Conservation (phyloP, 2,888 invertebrate genomes). For the Eremobia ochroleuca region DNA sequence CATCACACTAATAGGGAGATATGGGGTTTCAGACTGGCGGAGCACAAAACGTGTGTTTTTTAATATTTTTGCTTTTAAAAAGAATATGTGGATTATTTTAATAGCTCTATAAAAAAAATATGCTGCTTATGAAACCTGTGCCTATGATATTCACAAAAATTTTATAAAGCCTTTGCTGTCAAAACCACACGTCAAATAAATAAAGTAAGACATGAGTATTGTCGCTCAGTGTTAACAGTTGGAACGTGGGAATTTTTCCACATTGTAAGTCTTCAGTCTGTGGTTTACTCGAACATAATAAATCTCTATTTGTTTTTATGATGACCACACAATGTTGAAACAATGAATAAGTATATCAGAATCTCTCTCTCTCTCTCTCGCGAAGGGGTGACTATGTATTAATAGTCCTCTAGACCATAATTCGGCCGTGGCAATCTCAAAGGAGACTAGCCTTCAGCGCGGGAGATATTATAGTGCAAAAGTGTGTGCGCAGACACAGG, state of each 20-base stretch:
- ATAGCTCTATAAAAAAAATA: too few species aligned
- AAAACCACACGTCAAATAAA: conserved; percentile 30
- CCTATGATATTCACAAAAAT: not conserved
- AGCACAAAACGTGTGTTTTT: not conserved
- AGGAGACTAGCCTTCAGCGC: too few species aligned
- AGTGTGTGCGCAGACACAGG: too few species aligned
- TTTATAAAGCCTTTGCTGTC: not conserved
- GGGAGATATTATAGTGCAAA: too few species aligned
- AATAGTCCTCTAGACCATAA: too few species aligned
- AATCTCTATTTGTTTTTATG: conserved; percentile 44
- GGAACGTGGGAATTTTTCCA: conserved; percentile 46
- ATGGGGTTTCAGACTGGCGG: conserved; percentile 28
- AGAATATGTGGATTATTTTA: too few species aligned
- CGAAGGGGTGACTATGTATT: too few species aligned
- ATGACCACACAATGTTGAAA: conserved; percentile 9
- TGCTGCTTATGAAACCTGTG: too few species aligned
- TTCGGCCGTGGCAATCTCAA: too few species aligned
- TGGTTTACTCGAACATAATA: conserved; percentile 34
- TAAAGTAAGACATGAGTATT: conserved; percentile 9
- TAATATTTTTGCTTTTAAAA: too few species aligned
- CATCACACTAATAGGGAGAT: conserved; percentile 8
- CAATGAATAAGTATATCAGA: conserved; percentile 1
- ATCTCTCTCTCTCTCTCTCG: conserved; percentile 5
- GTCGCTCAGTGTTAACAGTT: not conserved
- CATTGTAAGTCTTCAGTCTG: conserved; percentile 31